These are phyloP conservation scores for Nixonia krombeini DNA, from an alignment of 1,140 invertebrate species.

Conservation along the genomic window DNA sequence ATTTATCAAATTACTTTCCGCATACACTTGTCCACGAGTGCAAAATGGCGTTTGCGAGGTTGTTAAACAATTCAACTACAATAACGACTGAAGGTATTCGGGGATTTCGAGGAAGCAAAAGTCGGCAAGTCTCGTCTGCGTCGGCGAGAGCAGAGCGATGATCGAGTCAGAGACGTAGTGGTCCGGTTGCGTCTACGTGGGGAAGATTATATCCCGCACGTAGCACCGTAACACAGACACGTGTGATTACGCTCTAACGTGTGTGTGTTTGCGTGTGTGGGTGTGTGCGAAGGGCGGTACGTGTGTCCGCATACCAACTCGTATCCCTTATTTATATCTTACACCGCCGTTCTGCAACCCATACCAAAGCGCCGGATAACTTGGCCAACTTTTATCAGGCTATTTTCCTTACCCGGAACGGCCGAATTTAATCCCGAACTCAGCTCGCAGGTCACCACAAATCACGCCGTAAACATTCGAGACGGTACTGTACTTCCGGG, in stretches of 20 bases:
- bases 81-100: too few relatives aligned
- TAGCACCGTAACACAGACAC: constrained; percentile 22
- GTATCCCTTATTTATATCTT: constrained; percentile 44
- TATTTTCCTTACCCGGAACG: constrained; percentile 67
- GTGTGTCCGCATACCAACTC: constrained; percentile 37
- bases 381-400: constrained; percentile 67
- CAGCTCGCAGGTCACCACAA: constrained; percentile 63
- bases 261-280: constrained; percentile 21
- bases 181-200: too few relatives aligned
- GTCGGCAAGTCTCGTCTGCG: too few relatives aligned
- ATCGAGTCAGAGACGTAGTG: too few relatives aligned
- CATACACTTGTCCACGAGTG: too few relatives aligned
- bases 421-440: constrained; percentile 69
- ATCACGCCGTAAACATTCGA: constrained; percentile 69
- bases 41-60: too few relatives aligned
- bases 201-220: constrained; percentile 29
- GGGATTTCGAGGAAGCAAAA: too few relatives aligned
- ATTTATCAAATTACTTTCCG: too few relatives aligned
- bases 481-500: constrained; percentile 56
- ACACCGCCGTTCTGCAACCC: constrained; percentile 26
- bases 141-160: too few relatives aligned
- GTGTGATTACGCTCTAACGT: constrained; percentile 40
- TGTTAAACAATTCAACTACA: too few relatives aligned
- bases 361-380: constrained; percentile 47
- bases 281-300: constrained; percentile 14